Evolutionary conservation across 2,113 vertebrate genomes (phyloP).

Genomic region (Myotis lucifugus): DNA sequence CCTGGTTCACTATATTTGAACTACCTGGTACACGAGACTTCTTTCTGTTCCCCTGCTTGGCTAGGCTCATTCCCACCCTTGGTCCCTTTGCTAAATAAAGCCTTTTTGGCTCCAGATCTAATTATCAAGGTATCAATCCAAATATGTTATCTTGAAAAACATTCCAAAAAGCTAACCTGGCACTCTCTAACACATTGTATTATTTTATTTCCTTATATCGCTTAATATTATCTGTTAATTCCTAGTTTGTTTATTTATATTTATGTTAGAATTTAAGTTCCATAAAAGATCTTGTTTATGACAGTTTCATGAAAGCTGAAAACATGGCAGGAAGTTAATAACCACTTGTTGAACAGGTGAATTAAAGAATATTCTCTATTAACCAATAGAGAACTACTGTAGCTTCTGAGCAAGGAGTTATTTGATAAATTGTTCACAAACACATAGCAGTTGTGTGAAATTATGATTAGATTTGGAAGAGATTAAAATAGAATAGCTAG

Average conservation of each 20-base stretch:
- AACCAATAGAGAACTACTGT: neutral
- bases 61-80: neutral
- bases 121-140: neutral
- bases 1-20: neutral
- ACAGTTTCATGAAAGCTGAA: neutral
- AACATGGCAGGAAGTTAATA: neutral
- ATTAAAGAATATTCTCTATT: constrained; percentile 19
- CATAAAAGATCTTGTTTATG: neutral
- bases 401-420: neutral
- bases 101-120: neutral
- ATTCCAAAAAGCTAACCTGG: neutral
- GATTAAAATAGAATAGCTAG: neutral
- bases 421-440: neutral
- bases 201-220: neutral
- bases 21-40: neutral
- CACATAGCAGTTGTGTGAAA: neutral
- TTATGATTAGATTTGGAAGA: neutral
- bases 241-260: neutral
- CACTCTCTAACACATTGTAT: neutral
- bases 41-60: neutral
- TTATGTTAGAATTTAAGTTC: neutral
- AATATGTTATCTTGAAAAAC: neutral
- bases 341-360: neutral
- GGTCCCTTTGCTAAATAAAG: neutral
- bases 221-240: neutral